phyloP scores from a whole-genome alignment of 2,113 vertebrate genomes.

The Eclectus roratus region DNA sequence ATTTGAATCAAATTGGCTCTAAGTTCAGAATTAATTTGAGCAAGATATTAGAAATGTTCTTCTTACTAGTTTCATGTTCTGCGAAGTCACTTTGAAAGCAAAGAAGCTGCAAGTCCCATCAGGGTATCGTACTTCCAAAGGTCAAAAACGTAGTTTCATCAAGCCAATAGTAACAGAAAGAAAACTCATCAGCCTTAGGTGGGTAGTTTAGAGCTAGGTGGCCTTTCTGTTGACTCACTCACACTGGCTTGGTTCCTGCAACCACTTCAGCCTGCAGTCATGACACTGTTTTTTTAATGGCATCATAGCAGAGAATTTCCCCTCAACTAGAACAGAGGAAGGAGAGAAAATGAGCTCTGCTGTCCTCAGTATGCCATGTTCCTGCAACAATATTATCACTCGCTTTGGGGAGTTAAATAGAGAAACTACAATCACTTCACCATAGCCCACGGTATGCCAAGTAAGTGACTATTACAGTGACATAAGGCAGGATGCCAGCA shows the following conservation, averaged over 20 bases:
- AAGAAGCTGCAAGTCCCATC: not conserved
- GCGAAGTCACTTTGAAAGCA: not conserved
- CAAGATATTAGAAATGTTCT: not conserved
- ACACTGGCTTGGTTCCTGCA: not conserved
- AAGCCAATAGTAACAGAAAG: accelerated
- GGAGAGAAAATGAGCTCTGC: not conserved
- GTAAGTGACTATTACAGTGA: not conserved
- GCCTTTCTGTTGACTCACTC: not conserved
- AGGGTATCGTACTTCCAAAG: not conserved
- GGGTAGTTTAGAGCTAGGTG: not conserved
- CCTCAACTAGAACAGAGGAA: not conserved
- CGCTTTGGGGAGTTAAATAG: not conserved
- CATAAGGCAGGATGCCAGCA: not conserved
- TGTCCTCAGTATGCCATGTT: not conserved
- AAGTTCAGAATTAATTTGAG: not conserved
- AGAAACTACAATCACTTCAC: not conserved
- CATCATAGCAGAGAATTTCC: not conserved
- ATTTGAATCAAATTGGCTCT: not conserved
- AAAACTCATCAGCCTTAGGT: not conserved
- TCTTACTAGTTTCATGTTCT: not conserved
- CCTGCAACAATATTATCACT: not conserved
- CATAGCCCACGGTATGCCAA: not conserved
- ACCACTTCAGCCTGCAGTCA: not conserved
- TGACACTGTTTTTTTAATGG: not conserved
- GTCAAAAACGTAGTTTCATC: not conserved